These are phyloP conservation scores for Actinernus sp. DNA, from an alignment of 92 coral and sea anemone species.

Conservation along the genomic window DNA sequence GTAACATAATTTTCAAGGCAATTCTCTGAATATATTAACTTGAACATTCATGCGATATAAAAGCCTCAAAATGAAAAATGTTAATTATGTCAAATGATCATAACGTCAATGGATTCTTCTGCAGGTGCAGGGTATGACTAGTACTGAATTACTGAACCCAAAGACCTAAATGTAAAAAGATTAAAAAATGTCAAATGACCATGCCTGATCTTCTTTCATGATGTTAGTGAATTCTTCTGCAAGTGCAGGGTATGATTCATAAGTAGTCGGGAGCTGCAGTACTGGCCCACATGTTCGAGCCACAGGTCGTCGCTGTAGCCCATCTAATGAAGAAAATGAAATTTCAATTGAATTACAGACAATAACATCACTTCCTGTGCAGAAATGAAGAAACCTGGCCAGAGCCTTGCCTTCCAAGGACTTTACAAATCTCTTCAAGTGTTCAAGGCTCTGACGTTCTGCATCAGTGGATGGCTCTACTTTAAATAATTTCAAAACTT, in stretches of 20 bases:
- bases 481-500: conserved; percentile 9
- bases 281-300: conserved; percentile 50
- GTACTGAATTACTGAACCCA: too few relatives aligned
- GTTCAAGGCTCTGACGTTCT: conserved; percentile 37
- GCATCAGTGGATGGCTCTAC: conserved; percentile 16
- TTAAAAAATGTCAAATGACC: conserved; percentile 42
- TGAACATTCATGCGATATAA: too few relatives aligned
- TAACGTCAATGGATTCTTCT: conserved; percentile 43
- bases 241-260: conserved; percentile 45
- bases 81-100: conserved; percentile 44
- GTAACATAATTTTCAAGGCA: too few relatives aligned
- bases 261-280: conserved; percentile 42
- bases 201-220: conserved; percentile 38
- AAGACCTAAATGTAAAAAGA: too few relatives aligned
- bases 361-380: conserved; percentile 49
- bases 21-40: too few relatives aligned
- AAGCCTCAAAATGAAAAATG: too few relatives aligned
- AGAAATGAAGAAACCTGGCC: conserved; percentile 35
- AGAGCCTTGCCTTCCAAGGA: conserved; percentile 36
- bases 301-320: conserved; percentile 28
- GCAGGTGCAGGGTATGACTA: conserved; percentile 46
- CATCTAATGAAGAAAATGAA: conserved; percentile 33
- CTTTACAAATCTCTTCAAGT: conserved; percentile 40
- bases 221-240: conserved; percentile 50
- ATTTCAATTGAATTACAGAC: conserved; percentile 39